Conservation (phyloP, 2,888 invertebrate species). For the Teinopalpus imperialis region DNA sequence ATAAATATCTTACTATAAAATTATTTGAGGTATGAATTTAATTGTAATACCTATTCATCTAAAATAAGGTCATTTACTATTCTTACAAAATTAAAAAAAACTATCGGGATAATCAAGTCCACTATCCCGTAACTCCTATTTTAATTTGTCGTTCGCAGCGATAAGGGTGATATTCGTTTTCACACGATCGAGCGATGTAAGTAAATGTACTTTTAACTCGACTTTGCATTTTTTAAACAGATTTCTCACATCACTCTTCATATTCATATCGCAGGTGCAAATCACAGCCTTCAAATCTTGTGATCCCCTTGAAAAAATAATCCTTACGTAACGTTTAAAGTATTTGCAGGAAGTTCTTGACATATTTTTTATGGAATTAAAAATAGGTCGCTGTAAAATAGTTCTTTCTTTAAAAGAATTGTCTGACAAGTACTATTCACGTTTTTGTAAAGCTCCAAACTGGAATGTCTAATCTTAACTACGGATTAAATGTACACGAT, state of each 20-base stretch:
- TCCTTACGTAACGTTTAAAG: background rate
- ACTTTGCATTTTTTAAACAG: conserved; percentile 9
- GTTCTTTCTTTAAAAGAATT: background rate
- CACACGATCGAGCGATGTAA: conserved; percentile 1
- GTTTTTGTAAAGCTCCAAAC: no score
- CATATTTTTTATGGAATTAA: conserved; percentile 1
- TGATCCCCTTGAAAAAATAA: conserved; percentile 6
- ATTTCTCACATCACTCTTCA: no score
- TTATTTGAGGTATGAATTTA: no score
- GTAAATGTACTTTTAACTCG: conserved; percentile 7
- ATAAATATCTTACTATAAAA: no score
- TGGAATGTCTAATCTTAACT: no score
- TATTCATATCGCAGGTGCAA: no score
- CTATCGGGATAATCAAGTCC: background rate
- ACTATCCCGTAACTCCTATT: background rate
- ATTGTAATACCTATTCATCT: background rate
- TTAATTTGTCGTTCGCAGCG: conserved; percentile 7
- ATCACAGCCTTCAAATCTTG: background rate
- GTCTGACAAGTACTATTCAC: no score
- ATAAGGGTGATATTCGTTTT: conserved; percentile 12
- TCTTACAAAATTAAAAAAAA: conserved; percentile 1
- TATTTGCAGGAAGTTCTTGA: conserved; percentile 4
- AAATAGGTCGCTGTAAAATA: conserved; percentile 7
- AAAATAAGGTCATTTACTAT: background rate
- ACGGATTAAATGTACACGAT: no score